These are phyloP conservation scores for Dendrocincla tyrannina DNA, from an alignment of 2,797 vertebrate genomes.

Conservation along the genomic window DNA sequence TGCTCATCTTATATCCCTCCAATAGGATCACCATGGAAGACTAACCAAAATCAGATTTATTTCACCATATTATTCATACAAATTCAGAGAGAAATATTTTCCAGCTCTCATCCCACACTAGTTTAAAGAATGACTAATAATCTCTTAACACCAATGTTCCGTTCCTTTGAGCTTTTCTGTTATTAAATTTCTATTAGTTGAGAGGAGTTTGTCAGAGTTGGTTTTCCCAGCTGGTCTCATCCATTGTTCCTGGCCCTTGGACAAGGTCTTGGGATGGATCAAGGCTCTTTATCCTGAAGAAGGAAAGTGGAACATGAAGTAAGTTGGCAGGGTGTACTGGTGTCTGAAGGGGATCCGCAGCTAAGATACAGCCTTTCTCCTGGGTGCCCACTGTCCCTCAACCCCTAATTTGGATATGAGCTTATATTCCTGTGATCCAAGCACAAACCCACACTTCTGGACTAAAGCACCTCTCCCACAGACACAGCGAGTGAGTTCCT, in stretches of 20 bases:
- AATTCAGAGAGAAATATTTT: constrained; percentile 13
- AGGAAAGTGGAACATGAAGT: neutral
- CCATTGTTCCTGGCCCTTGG: neutral
- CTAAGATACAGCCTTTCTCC: neutral
- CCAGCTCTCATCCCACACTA: constrained; percentile 8
- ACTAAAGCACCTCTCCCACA: neutral
- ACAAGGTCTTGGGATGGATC: neutral
- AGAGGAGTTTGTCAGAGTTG: neutral
- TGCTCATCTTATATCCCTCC: neutral
- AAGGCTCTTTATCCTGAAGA: neutral
- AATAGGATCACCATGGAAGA: neutral
- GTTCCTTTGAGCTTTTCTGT: neutral
- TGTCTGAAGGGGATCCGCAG: neutral
- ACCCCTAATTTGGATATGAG: rapidly evolving
- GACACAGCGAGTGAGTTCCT: neutral
- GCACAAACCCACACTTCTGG: neutral
- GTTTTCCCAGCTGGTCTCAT: neutral
- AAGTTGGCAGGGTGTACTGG: neutral
- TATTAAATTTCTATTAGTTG: neutral
- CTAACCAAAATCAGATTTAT: neutral
- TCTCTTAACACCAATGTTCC: neutral
- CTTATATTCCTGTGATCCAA: rapidly evolving
- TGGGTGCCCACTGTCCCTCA: neutral
- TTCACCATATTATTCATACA: neutral
- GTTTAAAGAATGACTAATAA: constrained; percentile 40